Conservation (phyloP, 92 coral and sea anemone genomes). For the Zoanthus gigantus region DNA sequence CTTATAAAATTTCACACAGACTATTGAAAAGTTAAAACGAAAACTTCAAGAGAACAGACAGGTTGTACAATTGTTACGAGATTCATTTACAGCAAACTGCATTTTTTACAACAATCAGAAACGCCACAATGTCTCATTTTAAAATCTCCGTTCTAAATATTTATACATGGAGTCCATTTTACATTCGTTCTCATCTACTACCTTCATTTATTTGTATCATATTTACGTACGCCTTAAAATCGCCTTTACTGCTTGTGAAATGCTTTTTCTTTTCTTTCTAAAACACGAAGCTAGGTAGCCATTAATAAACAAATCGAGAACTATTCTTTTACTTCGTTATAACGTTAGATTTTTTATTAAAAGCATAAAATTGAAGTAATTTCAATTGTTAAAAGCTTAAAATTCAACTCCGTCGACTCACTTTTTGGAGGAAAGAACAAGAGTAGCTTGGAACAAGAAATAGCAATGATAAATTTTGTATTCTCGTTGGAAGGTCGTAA, state of each 20-base stretch:
- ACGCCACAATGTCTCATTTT: not conserved
- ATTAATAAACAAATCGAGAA: not conserved
- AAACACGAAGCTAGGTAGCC: not conserved
- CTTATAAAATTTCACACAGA: not conserved
- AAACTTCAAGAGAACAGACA: constrained; percentile 50
- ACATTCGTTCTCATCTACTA: not conserved
- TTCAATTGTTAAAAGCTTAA: too few species aligned
- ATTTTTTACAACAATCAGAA: not conserved
- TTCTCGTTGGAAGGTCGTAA: too few species aligned
- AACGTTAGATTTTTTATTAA: not conserved
- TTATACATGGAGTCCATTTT: not conserved
- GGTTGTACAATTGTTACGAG: not conserved
- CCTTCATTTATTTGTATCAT: not conserved
- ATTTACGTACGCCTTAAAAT: not conserved
- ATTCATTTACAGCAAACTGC: constrained; percentile 10
- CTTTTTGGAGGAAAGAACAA: too few species aligned
- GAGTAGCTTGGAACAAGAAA: too few species aligned
- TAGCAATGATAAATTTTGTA: too few species aligned
- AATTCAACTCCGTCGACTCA: too few species aligned
- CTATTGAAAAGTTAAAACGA: not conserved
- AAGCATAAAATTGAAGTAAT: not conserved
- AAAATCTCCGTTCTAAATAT: not conserved
- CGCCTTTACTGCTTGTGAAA: not conserved
- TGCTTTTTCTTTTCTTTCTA: not conserved
- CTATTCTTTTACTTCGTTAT: not conserved